Conservation (phyloP, 2,888 invertebrate species). For the Spicauda simplicius region DNA sequence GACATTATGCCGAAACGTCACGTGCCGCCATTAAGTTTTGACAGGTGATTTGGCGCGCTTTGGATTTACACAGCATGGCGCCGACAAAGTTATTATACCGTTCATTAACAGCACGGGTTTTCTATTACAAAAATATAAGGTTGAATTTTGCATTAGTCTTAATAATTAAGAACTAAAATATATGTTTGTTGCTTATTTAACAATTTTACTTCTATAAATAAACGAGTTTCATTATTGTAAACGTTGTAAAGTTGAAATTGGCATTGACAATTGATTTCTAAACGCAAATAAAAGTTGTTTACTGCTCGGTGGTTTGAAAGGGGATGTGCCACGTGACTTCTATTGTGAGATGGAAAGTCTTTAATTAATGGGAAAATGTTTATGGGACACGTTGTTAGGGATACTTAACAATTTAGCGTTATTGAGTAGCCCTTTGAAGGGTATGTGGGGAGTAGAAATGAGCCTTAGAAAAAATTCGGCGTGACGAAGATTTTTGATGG, state of each 20-base stretch:
- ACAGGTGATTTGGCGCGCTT: constrained; percentile 62
- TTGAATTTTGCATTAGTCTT: neutral
- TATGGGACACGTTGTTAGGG: constrained; percentile 35
- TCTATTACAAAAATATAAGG: neutral
- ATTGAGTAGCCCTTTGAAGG: constrained; percentile 1
- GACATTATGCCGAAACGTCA: constrained; percentile 45
- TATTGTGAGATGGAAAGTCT: constrained; percentile 56
- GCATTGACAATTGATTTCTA: constrained; percentile 4
- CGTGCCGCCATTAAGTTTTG: constrained; percentile 61
- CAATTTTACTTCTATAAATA: neutral
- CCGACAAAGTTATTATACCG: constrained; percentile 34
- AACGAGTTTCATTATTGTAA: neutral
- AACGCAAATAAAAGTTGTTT: neutral
- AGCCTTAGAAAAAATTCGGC: too few species aligned
- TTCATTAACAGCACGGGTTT: neutral
- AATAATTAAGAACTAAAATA: neutral
- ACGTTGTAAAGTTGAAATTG: constrained; percentile 14
- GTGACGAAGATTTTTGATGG: too few species aligned
- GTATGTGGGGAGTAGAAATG: neutral
- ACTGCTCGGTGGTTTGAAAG: constrained; percentile 55
- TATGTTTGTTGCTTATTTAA: neutral
- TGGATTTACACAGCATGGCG: constrained; percentile 49
- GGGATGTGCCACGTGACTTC: constrained; percentile 64
- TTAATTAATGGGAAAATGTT: constrained; percentile 60
- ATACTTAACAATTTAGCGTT: constrained; percentile 13